Base-by-base conservation (phyloP, 1,140 invertebrate species). In the Drosophila parabipectinata region DNA sequence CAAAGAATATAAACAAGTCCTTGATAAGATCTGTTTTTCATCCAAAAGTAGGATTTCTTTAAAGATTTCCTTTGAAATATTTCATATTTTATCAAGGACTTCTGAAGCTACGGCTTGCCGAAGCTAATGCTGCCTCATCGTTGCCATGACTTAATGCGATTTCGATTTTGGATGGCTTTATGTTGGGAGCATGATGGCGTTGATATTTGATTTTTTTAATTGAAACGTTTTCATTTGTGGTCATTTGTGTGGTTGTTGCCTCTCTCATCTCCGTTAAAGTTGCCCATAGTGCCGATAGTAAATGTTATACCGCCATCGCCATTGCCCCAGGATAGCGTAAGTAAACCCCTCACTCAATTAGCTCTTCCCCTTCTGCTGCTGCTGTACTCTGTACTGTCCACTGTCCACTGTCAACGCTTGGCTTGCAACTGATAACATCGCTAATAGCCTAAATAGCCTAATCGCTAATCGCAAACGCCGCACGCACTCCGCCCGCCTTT, bases 301-400 rank as follows among this genome's bases (percentile, higher is more conserved):
- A 83, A 87, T 88, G 76, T 87, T 39, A 83, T 77, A 67, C 83
- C 84, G 72, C 76, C 83, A 79, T 83, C 84, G 68, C 84, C 83
- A 77, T 78, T 88, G 76, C 72, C 83, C 68, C 83, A 88, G 83
- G 83, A 88, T 68, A 89, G 79, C 72, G 83, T 88, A 88, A 88
- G 83, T 88, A 88, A 63, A 75, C 69, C 78, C 56, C 57, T 58
- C 39, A 15, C 44, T 74, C 45, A 41, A 62, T 59, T 32, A 18
- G 41, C 57, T 50, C 57, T 60, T 34, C 55, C 41, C 57, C 45
- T 37, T 60, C 61, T 71, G 1, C 52, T 72, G 18, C 41, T 39
- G 48, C 21, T 41, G n/a, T n/a, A n/a, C 28, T 60, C 18, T 39
- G 51, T 66, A 21, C 21, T 37, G 52, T 44, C 59, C 52, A 28